Evolutionary conservation across 2,113 vertebrate genomes (phyloP), one percentile per base, ranked within the genome.

Genomic region (Lampris megalopsis): DNA sequence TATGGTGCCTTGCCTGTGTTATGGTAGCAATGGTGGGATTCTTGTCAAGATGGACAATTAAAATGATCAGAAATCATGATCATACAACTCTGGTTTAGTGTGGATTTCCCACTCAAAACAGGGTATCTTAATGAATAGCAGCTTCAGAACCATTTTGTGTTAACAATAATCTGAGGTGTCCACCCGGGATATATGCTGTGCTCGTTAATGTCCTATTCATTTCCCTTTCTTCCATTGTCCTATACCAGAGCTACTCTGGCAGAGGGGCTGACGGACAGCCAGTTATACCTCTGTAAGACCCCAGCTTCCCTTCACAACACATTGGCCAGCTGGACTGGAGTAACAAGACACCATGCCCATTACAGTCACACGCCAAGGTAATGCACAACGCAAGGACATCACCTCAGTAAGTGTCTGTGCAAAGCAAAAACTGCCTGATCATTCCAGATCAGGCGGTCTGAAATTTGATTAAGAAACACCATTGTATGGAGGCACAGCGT

Each of bases 221-320:
- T 40, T 24, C 35, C 1, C 52, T 60, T 70, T 5, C 42, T 50
- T 48, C 1, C 57, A 45, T 4, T 69, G 8, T 42, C 50, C 7
- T 43, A 1, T 40, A 5, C 40, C 58, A 93, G 92, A 83, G 70
- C 79, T 93, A 50, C 36, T 79, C 61, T 59, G 82, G 87, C 5
- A 70, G 68, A 50, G 70, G 64, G 1, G 8, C 40, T 0, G 61
- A 84, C 2, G 81, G 84, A 5, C 49, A 64, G 48, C 79, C 77
- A 11, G 71, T 86, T 3, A 1, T 71, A 5, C n/a, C 7, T 1
- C 60, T 69, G 54, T 66, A 63, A 58, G 81, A 86, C 3, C 70
- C 81, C 36, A 24, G 47, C 24, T 75, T 76, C 77, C 74, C 74
- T 1, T 90, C 91, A 0, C 91, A 90, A 80, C 86, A 87, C 41